These are phyloP conservation scores for Moxostoma hubbsi DNA, from an alignment of 2,797 vertebrate species.

Conservation along the genomic window DNA sequence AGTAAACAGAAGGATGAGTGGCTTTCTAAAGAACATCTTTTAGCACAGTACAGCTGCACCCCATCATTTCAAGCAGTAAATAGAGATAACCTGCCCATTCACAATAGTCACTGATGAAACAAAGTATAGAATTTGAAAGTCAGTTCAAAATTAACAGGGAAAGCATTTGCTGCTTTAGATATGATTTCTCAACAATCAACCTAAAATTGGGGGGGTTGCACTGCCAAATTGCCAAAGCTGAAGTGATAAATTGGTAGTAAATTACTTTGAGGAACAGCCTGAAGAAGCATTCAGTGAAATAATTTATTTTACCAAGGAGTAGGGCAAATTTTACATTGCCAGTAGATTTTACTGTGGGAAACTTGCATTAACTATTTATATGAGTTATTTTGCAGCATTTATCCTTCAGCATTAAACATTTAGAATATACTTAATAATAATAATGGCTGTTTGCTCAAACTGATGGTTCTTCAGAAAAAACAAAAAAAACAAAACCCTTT, in stretches of 20 bases:
- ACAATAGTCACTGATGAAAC: conserved; percentile 30
- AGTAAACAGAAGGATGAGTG: background rate
- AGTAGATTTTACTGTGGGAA: background rate
- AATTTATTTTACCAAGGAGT: conserved; percentile 28
- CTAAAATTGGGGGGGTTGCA: background rate
- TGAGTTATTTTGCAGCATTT: too few relatives aligned
- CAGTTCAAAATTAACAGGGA: background rate
- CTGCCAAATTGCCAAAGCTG: background rate
- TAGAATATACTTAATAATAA: background rate
- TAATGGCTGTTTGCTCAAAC: too few relatives aligned
- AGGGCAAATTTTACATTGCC: conserved; percentile 2
- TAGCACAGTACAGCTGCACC: background rate
- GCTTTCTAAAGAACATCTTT: conserved; percentile 10
- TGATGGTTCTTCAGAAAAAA: too few relatives aligned
- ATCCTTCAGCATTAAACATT: background rate
- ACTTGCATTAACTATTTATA: too few relatives aligned
- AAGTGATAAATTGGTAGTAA: conserved; percentile 9
- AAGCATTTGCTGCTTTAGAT: background rate
- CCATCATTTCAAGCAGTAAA: conserved; percentile 18
- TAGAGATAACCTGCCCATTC: conserved; percentile 5
- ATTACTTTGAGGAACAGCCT: conserved; percentile 10
- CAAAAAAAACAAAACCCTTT: background rate
- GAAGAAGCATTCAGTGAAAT: conserved; percentile 28
- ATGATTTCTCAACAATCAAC: background rate
- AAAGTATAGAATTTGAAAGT: conserved; percentile 6